These are phyloP conservation scores for Malacosoma neustria DNA, from an alignment of 2,888 invertebrate species.

Conservation along the genomic window DNA sequence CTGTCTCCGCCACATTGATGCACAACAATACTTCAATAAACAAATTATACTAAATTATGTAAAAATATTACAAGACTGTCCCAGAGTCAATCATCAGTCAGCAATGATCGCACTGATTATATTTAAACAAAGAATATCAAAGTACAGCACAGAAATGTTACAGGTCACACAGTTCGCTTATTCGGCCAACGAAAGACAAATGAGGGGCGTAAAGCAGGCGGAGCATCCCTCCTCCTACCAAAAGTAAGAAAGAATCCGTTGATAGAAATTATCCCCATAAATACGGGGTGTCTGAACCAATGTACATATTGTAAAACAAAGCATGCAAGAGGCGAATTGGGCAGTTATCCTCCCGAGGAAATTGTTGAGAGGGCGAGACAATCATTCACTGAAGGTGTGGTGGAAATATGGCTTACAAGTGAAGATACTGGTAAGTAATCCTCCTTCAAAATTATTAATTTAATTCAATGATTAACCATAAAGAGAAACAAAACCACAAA, in stretches of 20 bases:
- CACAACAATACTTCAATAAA: too few species aligned
- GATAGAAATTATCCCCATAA: constrained; percentile 97
- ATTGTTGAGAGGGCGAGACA: constrained; percentile 90
- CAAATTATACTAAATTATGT: too few species aligned
- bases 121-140: too few species aligned
- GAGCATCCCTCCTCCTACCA: constrained; percentile 90
- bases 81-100: too few species aligned
- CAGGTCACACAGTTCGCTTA: constrained; percentile 82
- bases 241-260: constrained; percentile 97
- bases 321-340: constrained; percentile 97
- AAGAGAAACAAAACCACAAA: too few species aligned
- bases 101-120: too few species aligned
- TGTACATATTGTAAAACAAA: constrained; percentile 99
- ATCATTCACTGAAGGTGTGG: constrained; percentile 93
- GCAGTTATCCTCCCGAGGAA: constrained; percentile 92
- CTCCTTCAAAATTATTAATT: too few species aligned
- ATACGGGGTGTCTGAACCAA: constrained; percentile 97
- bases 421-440: constrained; percentile 93
- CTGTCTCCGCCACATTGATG: too few species aligned
- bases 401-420: constrained; percentile 97
- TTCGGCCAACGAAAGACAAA: constrained; percentile 87
- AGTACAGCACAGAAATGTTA: too few species aligned
- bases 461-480: too few species aligned
- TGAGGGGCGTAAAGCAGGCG: constrained; percentile 87
- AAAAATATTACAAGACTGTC: too few species aligned